A percentile compares a stretch with the other conserved stretches of the same genome.
phyloP scores from a whole-genome alignment of 1,140 invertebrate genomes.

The Manduca sexta region DNA sequence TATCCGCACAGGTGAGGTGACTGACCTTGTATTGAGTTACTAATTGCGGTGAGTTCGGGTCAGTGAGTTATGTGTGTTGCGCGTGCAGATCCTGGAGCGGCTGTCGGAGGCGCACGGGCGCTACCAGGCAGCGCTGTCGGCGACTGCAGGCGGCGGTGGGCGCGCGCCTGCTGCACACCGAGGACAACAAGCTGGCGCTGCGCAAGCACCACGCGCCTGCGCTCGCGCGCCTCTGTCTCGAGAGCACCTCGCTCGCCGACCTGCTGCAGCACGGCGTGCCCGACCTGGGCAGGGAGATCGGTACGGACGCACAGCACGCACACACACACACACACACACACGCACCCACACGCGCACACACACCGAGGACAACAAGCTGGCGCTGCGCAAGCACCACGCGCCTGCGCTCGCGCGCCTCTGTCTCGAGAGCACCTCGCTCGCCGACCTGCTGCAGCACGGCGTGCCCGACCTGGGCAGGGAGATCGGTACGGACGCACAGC shows the following conservation, averaged over 20 bases:
- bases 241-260: conserved; percentile 90
- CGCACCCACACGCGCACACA: not conserved
- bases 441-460: too few species aligned
- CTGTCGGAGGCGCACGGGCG: conserved; percentile 49
- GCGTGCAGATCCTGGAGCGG: conserved; percentile 45
- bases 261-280: conserved; percentile 86
- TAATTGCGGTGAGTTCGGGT: too few species aligned
- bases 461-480: too few species aligned
- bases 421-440: too few species aligned
- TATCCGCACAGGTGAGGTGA: conserved; percentile 79
- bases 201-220: conserved; percentile 75
- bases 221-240: conserved; percentile 87
- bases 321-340: not conserved
- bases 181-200: conserved; percentile 81
- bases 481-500: too few species aligned
- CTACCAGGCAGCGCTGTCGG: conserved; percentile 47
- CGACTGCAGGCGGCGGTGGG: conserved; percentile 69
- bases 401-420: too few species aligned
- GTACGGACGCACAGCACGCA: conserved; percentile 40
- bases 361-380: not conserved
- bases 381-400: too few species aligned
- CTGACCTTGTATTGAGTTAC: too few species aligned
- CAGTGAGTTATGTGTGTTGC: too few species aligned
- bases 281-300: conserved; percentile 86
- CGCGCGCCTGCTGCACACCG: conserved; percentile 85